Conservation (phyloP, 2,888 invertebrate species). For the Zonitis immaculata region DNA sequence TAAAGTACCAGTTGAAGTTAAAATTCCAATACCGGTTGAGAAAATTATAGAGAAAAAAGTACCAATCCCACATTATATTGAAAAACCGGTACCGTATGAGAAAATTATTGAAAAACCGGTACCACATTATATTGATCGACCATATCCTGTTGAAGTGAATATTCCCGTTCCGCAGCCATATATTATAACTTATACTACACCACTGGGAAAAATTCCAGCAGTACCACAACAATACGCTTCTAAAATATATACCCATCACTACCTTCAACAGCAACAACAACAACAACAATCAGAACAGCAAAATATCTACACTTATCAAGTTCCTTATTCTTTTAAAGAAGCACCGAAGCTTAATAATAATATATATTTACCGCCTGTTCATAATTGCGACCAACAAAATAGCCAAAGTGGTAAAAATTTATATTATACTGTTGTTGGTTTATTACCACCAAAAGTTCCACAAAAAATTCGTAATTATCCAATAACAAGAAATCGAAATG, state of each 20-base stretch:
- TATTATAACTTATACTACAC: neutral
- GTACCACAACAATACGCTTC: neutral
- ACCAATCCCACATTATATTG: conserved; percentile 52
- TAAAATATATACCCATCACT: neutral
- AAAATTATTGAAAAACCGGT: conserved; percentile 39
- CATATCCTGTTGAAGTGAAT: conserved; percentile 26
- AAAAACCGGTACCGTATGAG: conserved; percentile 52
- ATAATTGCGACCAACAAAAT: conserved; percentile 15
- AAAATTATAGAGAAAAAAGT: conserved; percentile 60
- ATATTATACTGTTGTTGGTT: conserved; percentile 46
- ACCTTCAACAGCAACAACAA: conserved; percentile 13
- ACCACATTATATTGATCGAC: conserved; percentile 30
- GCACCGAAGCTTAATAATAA: conserved; percentile 12
- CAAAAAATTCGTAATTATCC: conserved; percentile 25
- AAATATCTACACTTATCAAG: conserved; percentile 6
- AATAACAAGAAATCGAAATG: conserved; percentile 33
- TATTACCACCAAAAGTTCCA: conserved; percentile 50
- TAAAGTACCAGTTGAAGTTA: conserved; percentile 35
- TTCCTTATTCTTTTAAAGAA: neutral
- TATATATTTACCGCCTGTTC: conserved; percentile 23
- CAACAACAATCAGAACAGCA: conserved; percentile 16
- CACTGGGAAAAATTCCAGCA: neutral
- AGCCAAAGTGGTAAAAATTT: conserved; percentile 9
- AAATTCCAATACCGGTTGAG: conserved; percentile 53
- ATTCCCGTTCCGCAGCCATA: conserved; percentile 27